Conservation (phyloP, 2,797 vertebrate species). For the Fistularia commersonii region DNA sequence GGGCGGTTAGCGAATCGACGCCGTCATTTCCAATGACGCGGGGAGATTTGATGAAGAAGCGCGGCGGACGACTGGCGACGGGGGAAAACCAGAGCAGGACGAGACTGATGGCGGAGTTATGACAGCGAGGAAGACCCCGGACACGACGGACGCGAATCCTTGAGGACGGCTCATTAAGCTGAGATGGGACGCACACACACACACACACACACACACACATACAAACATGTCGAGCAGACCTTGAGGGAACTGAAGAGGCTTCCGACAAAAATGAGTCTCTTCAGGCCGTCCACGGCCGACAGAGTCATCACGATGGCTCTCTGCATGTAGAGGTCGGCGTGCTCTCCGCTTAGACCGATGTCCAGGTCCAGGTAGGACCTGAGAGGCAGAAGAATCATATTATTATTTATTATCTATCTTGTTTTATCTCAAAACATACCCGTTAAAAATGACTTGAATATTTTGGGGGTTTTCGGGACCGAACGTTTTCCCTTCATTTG, state of each 20-base stretch:
- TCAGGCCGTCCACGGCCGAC: conserved; percentile 73
- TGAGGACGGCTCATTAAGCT: conserved; percentile 5
- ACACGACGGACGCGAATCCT: conserved; percentile 11
- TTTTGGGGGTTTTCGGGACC: no score
- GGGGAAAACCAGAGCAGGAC: no score
- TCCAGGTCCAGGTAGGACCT: conserved; percentile 84
- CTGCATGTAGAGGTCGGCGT: conserved; percentile 73
- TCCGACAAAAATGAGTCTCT: conserved; percentile 81
- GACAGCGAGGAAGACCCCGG: conserved; percentile 2
- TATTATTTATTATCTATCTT: neutral
- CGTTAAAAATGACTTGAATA: no score
- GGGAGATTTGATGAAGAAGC: conserved; percentile 1
- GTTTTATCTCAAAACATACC: no score
- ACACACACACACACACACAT: neutral
- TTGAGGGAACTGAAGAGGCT: conserved; percentile 85
- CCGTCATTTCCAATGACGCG: conserved; percentile 14
- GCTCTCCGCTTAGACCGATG: conserved; percentile 79
- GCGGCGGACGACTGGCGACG: no score
- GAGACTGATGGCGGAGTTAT: conserved; percentile 21
- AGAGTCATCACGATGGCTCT: conserved; percentile 68
- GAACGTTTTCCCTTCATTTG: no score
- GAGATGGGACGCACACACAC: neutral
- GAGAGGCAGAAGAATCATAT: conserved; percentile 5
- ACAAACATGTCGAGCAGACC: conserved; percentile 57
- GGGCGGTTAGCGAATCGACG: conserved; percentile 11